Evolutionary conservation across 2,888 invertebrate species (phyloP), one percentile per base, ranked within the genome.

Genomic region (Tinea trinotella): DNA sequence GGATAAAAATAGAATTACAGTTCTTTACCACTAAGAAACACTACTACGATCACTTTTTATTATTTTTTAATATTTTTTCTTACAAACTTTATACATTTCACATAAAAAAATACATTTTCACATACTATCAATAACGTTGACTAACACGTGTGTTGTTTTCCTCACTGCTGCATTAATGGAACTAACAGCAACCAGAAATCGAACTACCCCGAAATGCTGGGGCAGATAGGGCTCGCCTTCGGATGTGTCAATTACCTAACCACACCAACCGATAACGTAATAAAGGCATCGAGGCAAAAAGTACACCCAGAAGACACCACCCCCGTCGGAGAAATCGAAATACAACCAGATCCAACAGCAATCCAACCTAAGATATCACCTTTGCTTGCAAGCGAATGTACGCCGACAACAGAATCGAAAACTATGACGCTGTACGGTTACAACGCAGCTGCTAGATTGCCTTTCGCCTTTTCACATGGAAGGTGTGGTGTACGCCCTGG

Each of bases 141-240:
- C 65, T 61, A 62, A 67, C 62, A 60, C 60, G 13, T 18, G 60
- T 58, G 55, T 58, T 57, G 56, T 59, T 56, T 68, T 59, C 74
- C 73, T 72, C 72, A 70, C 70, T 64, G 76, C 74, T 54, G 58
- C 63, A 59, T 57, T 59, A 57, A 52, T 58, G 67, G 67, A 64
- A 55, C 56, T 52, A 67, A 71, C 67, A 87, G 87, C 70, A 86
- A 80, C 62, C 84, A 84, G 66, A 86, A 81, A 61, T 84, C 86
- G 1, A 87, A 86, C 70, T 87, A 87, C 61, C 86, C 87, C 15
- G 87, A 87, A 64, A 87, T 87, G 87, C 73, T 87, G 57, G 87
- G 87, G 7, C 87, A 87, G 64, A 87, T 87, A 64, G 87, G 87
- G 3, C 67, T 87, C 50, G 87, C 87, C 3, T 86, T 87, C 69